These are phyloP conservation scores for Hystrix brachyura DNA, from an alignment of 2,113 vertebrate species.

Conservation along the genomic window DNA sequence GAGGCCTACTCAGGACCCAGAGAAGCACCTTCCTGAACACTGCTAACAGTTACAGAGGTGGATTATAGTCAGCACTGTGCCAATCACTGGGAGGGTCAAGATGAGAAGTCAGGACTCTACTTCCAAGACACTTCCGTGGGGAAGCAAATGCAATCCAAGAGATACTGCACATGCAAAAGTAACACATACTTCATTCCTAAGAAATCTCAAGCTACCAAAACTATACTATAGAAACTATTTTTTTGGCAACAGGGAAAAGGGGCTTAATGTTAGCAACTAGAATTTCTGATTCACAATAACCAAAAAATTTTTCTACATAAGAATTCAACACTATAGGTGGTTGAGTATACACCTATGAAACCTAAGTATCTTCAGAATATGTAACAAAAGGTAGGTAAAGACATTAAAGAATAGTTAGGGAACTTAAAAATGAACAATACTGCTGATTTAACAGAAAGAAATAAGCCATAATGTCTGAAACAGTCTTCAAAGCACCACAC, in stretches of 20 bases:
- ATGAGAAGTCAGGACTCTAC: neutral
- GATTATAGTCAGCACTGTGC: neutral
- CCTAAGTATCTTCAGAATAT: conserved; percentile 37
- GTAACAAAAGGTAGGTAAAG: neutral
- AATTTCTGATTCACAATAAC: conserved; percentile 28
- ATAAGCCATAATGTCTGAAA: neutral
- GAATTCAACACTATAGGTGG: conserved; percentile 22
- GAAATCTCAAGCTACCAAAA: neutral
- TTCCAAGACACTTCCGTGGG: neutral
- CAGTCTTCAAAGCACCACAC: conserved; percentile 12
- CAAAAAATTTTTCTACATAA: conserved; percentile 47
- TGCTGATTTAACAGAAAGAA: neutral
- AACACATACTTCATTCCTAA: neutral
- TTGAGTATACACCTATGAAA: neutral
- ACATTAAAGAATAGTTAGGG: neutral
- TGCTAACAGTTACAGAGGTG: neutral
- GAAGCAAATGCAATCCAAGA: neutral
- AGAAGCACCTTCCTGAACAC: neutral
- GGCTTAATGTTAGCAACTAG: neutral
- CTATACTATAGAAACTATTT: neutral
- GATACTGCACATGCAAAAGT: neutral
- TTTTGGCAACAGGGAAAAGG: neutral
- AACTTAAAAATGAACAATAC: conserved; percentile 13
- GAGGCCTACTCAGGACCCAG: neutral
- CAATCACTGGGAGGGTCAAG: neutral